Evolutionary conservation across 2,797 vertebrate species (phyloP).

Genomic region (Pterois miles): DNA sequence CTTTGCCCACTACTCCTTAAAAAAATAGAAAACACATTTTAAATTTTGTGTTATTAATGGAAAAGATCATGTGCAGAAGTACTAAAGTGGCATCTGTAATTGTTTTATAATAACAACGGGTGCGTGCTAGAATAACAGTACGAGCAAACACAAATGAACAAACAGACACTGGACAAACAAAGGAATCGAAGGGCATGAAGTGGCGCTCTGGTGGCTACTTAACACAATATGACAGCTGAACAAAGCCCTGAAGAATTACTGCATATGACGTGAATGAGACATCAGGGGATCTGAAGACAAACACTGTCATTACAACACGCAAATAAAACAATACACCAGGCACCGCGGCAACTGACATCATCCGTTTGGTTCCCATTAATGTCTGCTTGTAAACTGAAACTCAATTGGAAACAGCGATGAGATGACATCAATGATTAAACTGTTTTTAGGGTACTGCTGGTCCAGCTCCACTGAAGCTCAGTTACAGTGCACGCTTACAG

Average conservation of each 20-base stretch:
- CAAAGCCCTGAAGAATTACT: conserved; percentile 35
- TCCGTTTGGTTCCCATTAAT: conserved; percentile 14
- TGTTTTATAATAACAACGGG: not conserved
- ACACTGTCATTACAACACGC: not conserved
- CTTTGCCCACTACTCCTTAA: no score
- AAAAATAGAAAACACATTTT: not conserved
- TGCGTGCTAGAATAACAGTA: not conserved
- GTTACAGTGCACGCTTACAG: not conserved
- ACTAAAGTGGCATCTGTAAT: not conserved
- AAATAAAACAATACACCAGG: conserved; percentile 1
- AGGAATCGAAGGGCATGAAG: conserved; percentile 2
- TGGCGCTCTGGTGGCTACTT: not conserved
- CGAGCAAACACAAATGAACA: conserved; percentile 9
- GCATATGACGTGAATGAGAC: conserved; percentile 3
- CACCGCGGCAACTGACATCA: not conserved
- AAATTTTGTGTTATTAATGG: not conserved
- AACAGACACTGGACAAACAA: not conserved
- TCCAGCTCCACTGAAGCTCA: not conserved
- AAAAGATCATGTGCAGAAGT: not conserved
- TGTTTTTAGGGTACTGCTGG: not conserved
- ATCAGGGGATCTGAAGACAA: not conserved
- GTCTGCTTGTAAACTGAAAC: conserved; percentile 8
- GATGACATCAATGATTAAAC: conserved; percentile 1
- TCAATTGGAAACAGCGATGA: conserved; percentile 1
- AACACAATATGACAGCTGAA: conserved; percentile 35